These are phyloP conservation scores for Drosophila lacicola DNA, from an alignment of 2,888 invertebrate genomes.

Conservation along the genomic window DNA sequence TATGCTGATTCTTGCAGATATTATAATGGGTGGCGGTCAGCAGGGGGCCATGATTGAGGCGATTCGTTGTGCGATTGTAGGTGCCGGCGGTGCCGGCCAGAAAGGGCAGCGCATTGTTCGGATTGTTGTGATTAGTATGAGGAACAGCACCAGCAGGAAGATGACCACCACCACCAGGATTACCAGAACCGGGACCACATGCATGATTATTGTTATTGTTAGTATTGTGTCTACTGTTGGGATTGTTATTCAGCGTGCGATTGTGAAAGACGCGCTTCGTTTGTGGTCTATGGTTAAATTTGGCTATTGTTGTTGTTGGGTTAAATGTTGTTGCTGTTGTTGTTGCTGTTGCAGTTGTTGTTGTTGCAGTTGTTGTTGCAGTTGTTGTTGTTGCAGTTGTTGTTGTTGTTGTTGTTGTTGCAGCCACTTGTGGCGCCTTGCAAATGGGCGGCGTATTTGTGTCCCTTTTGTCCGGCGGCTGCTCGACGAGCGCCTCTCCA, in stretches of 20 bases:
- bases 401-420: conserved; percentile 43
- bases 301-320: conserved; percentile 23
- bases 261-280: conserved; percentile 70
- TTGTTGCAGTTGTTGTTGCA: conserved; percentile 3
- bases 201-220: conserved; percentile 60
- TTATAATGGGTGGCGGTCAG: conserved; percentile 79
- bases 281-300: conserved; percentile 25
- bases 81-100: conserved; percentile 70
- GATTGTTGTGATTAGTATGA: conserved; percentile 43
- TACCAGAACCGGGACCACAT: conserved; percentile 47
- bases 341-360: conserved; percentile 15
- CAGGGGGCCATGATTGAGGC: conserved; percentile 78
- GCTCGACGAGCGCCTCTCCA: conserved; percentile 2
- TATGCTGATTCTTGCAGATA: conserved; percentile 76
- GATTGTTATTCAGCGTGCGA: conserved; percentile 75
- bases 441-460: conserved; percentile 76
- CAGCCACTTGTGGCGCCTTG: conserved; percentile 70
- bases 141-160: conserved; percentile 15
- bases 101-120: conserved; percentile 62
- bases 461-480: conserved; percentile 52
- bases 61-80: conserved; percentile 77
- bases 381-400: conserved; percentile 21
- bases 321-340: conserved; percentile 7
- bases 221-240: conserved; percentile 75
- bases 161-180: conserved; percentile 11